Evolutionary conservation across 2,113 vertebrate species (phyloP), one percentile per base, ranked within the genome.

Genomic region (Neoarius graeffei): DNA sequence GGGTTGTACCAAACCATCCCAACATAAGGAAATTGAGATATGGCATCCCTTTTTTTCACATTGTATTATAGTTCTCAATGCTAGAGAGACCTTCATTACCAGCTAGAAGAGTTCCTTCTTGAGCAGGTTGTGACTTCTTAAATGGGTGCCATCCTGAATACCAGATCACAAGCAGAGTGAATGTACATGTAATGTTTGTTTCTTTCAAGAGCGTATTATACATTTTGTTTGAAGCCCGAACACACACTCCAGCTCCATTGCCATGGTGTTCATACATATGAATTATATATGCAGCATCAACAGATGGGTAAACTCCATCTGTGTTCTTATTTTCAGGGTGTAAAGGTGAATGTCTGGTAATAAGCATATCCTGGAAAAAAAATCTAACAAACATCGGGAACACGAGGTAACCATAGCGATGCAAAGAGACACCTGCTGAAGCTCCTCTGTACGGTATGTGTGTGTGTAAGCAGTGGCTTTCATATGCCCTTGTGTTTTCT

Each of bases 371-470:
- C 25, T 54, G 35, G 9, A 35, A 69, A 85, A 81, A 35, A 23
- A n/a, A 19, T 85, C 82, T 74, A 89, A 90, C 76, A 85, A 86
- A 89, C 64, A 85, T 83, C 52, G 64, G 7, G 88, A 87, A 84
- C 85, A 84, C 80, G 88, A 76, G 84, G 89, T 90, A 88, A 87
- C 89, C 91, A 91, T 91, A 88, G 89, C 59, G 89, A 91, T 42
- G 81, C n/a, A 23, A 77, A 85, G 27, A 79, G 88, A 84, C 88
- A 90, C 84, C 73, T 86, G 73, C 84, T 19, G 84, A 54, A 66
- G 25, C n/a, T 56, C 54, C n/a, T 54, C 48, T 54, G 50, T 79
- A 52, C 27, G 25, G 50, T 79, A 52, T 56, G 25, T 79, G 52
- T 56, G 52, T 79, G 50, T 79, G 11, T 54, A 7, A 56, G 25